phyloP scores from a whole-genome alignment of 1,140 invertebrate species.

The Maniola jurtina region DNA sequence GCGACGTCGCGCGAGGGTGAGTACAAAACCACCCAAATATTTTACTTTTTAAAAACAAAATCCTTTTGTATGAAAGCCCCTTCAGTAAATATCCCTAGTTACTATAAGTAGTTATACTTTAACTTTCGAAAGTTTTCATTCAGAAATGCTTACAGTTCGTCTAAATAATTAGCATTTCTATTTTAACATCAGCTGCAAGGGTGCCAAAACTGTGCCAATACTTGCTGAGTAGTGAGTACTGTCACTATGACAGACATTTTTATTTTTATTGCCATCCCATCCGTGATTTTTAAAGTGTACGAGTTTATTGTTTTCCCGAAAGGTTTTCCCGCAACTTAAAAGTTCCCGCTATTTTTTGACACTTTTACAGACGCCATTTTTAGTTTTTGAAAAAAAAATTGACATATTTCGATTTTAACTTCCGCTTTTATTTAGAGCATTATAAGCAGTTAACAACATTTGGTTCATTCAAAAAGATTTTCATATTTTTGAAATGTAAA shows the following conservation, averaged over 20 bases:
- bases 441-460: too few relatives aligned
- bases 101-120: not conserved
- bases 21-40: conserved; percentile 38
- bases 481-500: too few relatives aligned
- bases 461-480: too few relatives aligned
- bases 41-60: conserved; percentile 10
- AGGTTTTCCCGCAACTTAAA: too few relatives aligned
- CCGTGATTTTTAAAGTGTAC: not conserved
- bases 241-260: too few relatives aligned
- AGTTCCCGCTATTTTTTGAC: too few relatives aligned
- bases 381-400: too few relatives aligned
- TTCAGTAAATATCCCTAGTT: not conserved
- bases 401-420: too few relatives aligned
- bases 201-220: conserved; percentile 54
- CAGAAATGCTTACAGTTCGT: not conserved
- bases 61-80: conserved; percentile 9
- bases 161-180: conserved; percentile 36
- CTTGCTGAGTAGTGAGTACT: not conserved
- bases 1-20: conserved; percentile 43
- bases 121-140: not conserved
- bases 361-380: too few relatives aligned
- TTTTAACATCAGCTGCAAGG: conserved; percentile 56
- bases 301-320: not conserved
- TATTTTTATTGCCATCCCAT: too few relatives aligned
- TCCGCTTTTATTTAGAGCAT: too few relatives aligned